Evolutionary conservation across 2,888 invertebrate species (phyloP).

Genomic region (Drosophila vallismaia): DNA sequence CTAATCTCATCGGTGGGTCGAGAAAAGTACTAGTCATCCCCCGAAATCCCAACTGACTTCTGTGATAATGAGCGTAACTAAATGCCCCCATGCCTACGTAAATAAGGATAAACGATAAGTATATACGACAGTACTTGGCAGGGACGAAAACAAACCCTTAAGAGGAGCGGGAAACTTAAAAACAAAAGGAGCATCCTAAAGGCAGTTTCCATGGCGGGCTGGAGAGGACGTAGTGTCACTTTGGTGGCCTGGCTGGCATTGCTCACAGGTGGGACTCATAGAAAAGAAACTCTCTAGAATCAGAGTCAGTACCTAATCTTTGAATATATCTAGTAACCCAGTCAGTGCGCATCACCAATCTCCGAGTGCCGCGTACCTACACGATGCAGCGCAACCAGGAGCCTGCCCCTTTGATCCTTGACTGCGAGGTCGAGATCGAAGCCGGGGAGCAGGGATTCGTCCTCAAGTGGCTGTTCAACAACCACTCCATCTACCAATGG

Average conservation of each 20-base stretch:
- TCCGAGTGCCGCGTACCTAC: conserved; percentile 83
- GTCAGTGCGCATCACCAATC: conserved; percentile 83
- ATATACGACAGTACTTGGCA: conserved; percentile 38
- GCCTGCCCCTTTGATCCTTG: conserved; percentile 82
- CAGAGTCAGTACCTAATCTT: neutral
- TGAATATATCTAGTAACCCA: conserved; percentile 73
- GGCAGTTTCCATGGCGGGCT: conserved; percentile 79
- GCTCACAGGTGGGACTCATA: conserved; percentile 68
- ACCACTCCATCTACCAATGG: conserved; percentile 84
- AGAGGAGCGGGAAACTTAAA: conserved; percentile 13
- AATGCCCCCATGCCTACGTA: conserved; percentile 29
- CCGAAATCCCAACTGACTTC: conserved; percentile 18
- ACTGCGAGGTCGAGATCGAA: conserved; percentile 83
- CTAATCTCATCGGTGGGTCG: conserved; percentile 70
- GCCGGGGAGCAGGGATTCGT: conserved; percentile 83
- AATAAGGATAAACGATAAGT: conserved; percentile 31
- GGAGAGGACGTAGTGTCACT: conserved; percentile 74
- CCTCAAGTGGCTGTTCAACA: conserved; percentile 84
- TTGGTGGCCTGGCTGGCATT: conserved; percentile 80
- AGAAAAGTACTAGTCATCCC: conserved; percentile 50
- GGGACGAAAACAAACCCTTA: conserved; percentile 12
- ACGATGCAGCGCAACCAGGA: conserved; percentile 82
- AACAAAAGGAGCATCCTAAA: conserved; percentile 9
- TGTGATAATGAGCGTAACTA: conserved; percentile 43
- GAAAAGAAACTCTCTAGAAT: neutral